A percentile compares a stretch with the other conserved stretches of the same genome.
Conservation (phyloP, 2,113 vertebrate species). For the Scophthalmus maximus region DNA sequence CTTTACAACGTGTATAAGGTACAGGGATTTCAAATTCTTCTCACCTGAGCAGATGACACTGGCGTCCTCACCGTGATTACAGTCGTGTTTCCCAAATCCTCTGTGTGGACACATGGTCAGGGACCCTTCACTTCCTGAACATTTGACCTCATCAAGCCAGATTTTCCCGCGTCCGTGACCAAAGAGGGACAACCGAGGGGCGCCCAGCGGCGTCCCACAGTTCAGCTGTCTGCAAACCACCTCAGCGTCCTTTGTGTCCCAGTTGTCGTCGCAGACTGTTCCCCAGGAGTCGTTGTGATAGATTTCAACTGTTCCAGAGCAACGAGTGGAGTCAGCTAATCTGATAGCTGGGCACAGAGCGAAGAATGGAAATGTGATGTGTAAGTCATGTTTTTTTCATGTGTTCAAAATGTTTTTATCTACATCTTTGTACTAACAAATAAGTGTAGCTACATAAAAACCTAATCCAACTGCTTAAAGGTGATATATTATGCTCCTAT, state of each 20-base stretch:
- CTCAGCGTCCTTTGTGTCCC: background rate
- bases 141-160: slow-evolving; percentile 14
- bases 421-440: no score
- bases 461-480: no score
- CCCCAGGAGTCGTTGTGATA: background rate
- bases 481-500: no score
- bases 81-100: background rate
- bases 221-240: slow-evolving; percentile 44
- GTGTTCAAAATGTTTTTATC: no score
- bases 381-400: no score
- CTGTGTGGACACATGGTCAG: background rate
- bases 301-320: slow-evolving; percentile 27
- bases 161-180: slow-evolving; percentile 3
- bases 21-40: background rate
- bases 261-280: slow-evolving; percentile 10
- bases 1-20: no score
- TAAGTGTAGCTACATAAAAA: no score
- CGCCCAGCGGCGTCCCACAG: slow-evolving; percentile 4
- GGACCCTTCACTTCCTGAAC: slow-evolving; percentile 25
- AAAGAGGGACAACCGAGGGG: background rate
- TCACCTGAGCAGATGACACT: background rate
- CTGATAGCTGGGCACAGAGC: no score
- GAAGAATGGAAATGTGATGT: no score
- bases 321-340: no score
- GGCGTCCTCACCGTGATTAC: background rate